phyloP scores from a whole-genome alignment of 2,888 invertebrate genomes.

The Apomyelois bistriatella region DNA sequence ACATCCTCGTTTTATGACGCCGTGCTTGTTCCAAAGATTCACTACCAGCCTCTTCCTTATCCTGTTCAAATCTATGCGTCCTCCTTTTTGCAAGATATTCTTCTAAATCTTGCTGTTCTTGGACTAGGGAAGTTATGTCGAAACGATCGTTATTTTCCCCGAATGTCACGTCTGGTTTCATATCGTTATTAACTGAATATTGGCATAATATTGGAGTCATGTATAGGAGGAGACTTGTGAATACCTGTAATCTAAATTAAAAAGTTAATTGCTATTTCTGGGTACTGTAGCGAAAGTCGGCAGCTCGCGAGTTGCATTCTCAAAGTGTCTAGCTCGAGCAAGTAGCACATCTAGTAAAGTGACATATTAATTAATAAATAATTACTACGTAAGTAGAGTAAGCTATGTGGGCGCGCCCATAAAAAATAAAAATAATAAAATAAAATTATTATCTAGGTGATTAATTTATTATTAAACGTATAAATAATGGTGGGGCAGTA shows the following conservation, averaged over 20 bases:
- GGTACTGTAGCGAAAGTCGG: no score
- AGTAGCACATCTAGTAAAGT: no score
- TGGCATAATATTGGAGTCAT: constrained; percentile 29
- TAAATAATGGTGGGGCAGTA: no score
- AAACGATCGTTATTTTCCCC: constrained; percentile 50
- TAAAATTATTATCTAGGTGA: no score
- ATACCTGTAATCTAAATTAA: constrained; percentile 13
- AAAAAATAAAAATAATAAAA: no score
- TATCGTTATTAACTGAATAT: constrained; percentile 22
- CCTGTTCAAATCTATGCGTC: neutral
- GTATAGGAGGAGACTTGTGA: constrained; percentile 19
- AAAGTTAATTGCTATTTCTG: constrained; percentile 2
- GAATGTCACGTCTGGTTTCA: constrained; percentile 52
- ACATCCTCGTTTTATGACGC: neutral
- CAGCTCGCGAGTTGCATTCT: no score
- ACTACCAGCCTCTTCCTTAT: neutral
- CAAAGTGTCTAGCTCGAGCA: no score
- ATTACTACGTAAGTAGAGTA: no score
- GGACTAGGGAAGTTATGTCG: constrained; percentile 40
- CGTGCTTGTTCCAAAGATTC: neutral
- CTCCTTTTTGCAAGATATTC: constrained; percentile 23
- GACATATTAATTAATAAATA: no score
- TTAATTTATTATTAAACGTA: no score
- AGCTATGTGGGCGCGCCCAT: no score
- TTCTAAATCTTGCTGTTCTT: constrained; percentile 30